These are phyloP conservation scores for Synchiropus splendidus DNA, from an alignment of 2,113 vertebrate genomes.

Conservation along the genomic window DNA sequence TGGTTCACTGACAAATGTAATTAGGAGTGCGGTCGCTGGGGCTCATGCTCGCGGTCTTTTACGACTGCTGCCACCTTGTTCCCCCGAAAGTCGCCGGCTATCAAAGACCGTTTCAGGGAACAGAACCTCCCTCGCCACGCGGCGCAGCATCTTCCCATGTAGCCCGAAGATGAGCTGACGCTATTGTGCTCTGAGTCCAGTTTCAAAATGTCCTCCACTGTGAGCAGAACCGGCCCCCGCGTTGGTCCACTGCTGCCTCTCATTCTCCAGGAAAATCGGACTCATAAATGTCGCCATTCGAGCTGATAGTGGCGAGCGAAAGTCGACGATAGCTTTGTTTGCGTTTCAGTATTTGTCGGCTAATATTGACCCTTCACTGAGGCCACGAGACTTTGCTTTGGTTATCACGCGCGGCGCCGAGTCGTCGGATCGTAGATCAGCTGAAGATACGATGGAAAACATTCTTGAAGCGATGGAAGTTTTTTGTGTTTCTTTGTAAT, in stretches of 20 bases:
- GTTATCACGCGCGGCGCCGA: no score
- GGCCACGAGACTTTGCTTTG: no score
- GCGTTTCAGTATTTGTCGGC: constrained; percentile 21
- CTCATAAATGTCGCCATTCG: constrained; percentile 31
- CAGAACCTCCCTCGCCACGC: neutral
- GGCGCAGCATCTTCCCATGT: constrained; percentile 5
- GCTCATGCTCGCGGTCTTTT: constrained; percentile 17
- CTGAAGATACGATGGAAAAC: no score
- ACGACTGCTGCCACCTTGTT: constrained; percentile 16
- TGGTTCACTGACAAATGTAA: constrained; percentile 46
- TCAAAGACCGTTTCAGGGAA: constrained; percentile 12
- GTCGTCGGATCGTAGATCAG: no score
- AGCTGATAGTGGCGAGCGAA: constrained; percentile 17
- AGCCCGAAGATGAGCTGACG: constrained; percentile 3
- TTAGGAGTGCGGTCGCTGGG: constrained; percentile 42
- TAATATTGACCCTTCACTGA: constrained; percentile 38
- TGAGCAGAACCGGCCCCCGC: constrained; percentile 7
- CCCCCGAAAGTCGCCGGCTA: neutral
- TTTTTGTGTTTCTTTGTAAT: no score
- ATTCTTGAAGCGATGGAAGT: no score
- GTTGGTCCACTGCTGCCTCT: no score
- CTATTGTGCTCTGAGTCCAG: constrained; percentile 4
- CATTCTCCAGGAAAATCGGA: no score
- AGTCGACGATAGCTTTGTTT: constrained; percentile 20
- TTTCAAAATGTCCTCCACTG: no score